These are phyloP conservation scores for Lipotes vexillifer DNA, from an alignment of 2,113 vertebrate species.

Conservation along the genomic window DNA sequence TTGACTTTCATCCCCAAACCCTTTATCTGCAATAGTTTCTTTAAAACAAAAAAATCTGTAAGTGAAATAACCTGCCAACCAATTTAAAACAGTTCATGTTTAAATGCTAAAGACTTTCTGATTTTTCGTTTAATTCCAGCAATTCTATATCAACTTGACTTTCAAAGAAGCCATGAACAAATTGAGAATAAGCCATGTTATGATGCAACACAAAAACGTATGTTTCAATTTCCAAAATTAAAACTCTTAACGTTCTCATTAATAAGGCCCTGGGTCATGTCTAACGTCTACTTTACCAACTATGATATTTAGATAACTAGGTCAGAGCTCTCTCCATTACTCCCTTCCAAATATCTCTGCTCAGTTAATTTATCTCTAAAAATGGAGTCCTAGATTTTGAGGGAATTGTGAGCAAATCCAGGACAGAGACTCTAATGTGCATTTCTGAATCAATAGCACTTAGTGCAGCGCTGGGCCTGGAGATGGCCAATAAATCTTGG, in stretches of 20 bases:
- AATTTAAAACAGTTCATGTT: background rate
- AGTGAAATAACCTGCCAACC: background rate
- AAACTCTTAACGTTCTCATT: background rate
- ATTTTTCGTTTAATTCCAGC: background rate
- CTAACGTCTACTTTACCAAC: background rate
- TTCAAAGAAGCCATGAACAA: background rate
- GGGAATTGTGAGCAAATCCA: background rate
- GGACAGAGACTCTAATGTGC: background rate
- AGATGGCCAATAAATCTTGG: background rate
- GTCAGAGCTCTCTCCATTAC: background rate
- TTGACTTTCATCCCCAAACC: conserved; percentile 29
- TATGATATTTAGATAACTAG: background rate
- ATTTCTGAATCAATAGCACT: background rate
- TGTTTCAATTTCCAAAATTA: background rate
- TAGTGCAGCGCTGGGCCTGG: background rate
- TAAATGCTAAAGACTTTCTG: background rate
- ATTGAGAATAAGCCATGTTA: background rate
- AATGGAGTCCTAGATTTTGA: background rate
- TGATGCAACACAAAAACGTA: background rate
- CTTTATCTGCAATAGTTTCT: background rate
- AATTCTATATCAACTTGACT: background rate
- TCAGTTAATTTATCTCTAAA: background rate
- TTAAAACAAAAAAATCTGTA: background rate
- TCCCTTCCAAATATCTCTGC: background rate
- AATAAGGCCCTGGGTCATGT: background rate